These are phyloP conservation scores for Spodoptera litura DNA, from an alignment of 1,140 invertebrate genomes.

Conservation along the genomic window DNA sequence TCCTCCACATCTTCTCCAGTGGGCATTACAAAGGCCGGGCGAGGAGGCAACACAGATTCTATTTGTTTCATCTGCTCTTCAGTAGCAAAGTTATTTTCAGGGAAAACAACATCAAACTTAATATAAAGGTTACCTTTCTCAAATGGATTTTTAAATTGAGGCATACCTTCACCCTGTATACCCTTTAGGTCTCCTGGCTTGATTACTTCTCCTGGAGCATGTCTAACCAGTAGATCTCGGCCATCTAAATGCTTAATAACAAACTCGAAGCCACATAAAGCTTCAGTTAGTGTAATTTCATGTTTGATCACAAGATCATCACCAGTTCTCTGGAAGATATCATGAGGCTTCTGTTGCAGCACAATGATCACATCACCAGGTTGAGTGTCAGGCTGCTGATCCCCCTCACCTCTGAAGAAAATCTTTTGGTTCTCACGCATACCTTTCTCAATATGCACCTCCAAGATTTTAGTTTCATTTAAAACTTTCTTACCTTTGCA, in stretches of 20 bases:
- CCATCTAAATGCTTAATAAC: constrained; percentile 95
- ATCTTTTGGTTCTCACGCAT: constrained; percentile 96
- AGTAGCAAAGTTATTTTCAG: constrained; percentile 92
- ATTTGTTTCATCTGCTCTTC: constrained; percentile 90
- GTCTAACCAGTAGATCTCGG: constrained; percentile 91
- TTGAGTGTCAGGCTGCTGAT: constrained; percentile 94
- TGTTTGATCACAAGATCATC: constrained; percentile 92
- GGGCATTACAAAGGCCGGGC: constrained; percentile 89
- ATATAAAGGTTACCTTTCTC: constrained; percentile 96
- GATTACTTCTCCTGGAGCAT: constrained; percentile 91
- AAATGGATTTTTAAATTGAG: constrained; percentile 92
- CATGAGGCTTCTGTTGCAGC: constrained; percentile 93
- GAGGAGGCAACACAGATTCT: constrained; percentile 90
- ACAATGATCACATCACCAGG: constrained; percentile 96
- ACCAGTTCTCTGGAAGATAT: constrained; percentile 90
- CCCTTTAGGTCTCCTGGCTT: constrained; percentile 93
- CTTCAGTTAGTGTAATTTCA: constrained; percentile 93
- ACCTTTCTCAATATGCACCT: constrained; percentile 96
- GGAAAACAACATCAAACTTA: constrained; percentile 94
- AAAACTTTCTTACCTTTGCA: constrained; percentile 94
- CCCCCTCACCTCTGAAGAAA: constrained; percentile 94
- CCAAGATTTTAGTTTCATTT: constrained; percentile 92
- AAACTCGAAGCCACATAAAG: constrained; percentile 95
- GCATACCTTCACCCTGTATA: constrained; percentile 96
- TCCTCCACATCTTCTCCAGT: constrained; percentile 93